Conservation (phyloP, 2,888 invertebrate genomes). For the Noctua fimbriata region DNA sequence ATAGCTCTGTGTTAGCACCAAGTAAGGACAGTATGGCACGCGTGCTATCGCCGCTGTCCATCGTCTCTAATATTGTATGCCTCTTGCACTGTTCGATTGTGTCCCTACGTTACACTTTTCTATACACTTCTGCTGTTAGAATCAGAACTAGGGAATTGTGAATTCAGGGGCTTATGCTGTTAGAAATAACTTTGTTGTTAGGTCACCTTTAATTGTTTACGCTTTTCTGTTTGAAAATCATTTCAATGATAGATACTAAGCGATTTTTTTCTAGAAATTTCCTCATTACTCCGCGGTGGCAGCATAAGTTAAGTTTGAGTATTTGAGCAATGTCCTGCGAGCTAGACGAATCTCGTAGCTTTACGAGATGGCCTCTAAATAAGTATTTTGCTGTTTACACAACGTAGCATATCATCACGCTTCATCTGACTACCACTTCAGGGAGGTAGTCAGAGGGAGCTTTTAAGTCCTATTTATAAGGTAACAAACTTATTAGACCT, state of each 20-base stretch:
- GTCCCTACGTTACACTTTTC: constrained; percentile 29
- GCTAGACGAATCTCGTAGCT: neutral
- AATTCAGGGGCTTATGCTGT: neutral
- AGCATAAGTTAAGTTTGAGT: neutral
- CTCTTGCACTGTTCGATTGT: constrained; percentile 23
- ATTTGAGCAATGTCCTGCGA: neutral
- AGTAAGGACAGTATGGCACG: constrained; percentile 70
- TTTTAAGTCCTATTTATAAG: neutral
- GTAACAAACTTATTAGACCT: neutral
- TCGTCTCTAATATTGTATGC: constrained; percentile 70
- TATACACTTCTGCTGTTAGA: constrained; percentile 43
- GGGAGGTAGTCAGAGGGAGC: too few species aligned
- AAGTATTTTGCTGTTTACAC: neutral
- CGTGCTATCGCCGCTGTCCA: constrained; percentile 73
- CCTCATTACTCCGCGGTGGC: neutral
- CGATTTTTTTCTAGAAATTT: neutral
- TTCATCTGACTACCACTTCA: neutral
- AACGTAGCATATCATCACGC: neutral
- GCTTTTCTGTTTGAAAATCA: neutral
- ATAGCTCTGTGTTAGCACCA: constrained; percentile 41
- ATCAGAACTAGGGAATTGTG: neutral
- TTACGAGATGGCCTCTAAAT: neutral
- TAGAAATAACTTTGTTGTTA: neutral
- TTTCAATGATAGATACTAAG: neutral
- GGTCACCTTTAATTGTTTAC: neutral